Evolutionary conservation across 2,797 vertebrate species (phyloP).

Genomic region (Gymnoscopelus microlampas): DNA sequence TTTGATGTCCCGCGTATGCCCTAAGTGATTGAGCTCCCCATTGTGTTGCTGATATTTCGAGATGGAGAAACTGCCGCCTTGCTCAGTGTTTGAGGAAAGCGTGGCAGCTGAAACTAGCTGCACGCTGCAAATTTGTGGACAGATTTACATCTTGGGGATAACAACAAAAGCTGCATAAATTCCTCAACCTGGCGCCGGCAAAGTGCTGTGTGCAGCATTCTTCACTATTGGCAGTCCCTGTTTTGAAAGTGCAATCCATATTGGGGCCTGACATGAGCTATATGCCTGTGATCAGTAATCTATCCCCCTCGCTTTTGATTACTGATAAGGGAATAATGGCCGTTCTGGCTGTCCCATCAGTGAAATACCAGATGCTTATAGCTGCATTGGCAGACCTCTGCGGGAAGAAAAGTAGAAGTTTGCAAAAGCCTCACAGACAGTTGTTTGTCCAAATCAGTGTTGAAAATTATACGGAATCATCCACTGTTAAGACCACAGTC

Average conservation of each 20-base stretch:
- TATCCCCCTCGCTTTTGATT: constrained; percentile 14
- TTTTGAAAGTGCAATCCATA: constrained; percentile 38
- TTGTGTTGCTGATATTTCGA: constrained; percentile 36
- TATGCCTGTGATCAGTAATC: constrained; percentile 18
- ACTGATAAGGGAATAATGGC: constrained; percentile 17
- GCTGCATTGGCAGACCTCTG: constrained; percentile 12
- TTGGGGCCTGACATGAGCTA: constrained; percentile 19
- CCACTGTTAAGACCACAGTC: constrained; percentile 11
- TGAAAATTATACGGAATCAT: background rate
- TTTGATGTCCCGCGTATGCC: constrained; percentile 26
- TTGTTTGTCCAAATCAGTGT: constrained; percentile 29
- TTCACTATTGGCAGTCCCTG: constrained; percentile 41
- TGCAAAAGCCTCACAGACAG: constrained; percentile 26
- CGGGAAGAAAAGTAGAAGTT: background rate
- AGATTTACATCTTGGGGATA: constrained; percentile 62
- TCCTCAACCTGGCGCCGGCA: constrained; percentile 51
- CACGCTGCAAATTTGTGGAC: constrained; percentile 60
- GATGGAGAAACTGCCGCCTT: constrained; percentile 44
- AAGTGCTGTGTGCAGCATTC: constrained; percentile 50
- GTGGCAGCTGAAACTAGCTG: constrained; percentile 43
- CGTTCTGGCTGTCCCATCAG: constrained; percentile 12
- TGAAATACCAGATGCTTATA: constrained; percentile 20
- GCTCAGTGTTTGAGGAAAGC: constrained; percentile 54
- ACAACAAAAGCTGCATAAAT: constrained; percentile 66
- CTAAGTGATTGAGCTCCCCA: constrained; percentile 13